A percentile compares a stretch with the other conserved stretches of the same genome.
phyloP scores from a whole-genome alignment of 2,113 vertebrate genomes.

The Petrocephalus zakoni region DNA sequence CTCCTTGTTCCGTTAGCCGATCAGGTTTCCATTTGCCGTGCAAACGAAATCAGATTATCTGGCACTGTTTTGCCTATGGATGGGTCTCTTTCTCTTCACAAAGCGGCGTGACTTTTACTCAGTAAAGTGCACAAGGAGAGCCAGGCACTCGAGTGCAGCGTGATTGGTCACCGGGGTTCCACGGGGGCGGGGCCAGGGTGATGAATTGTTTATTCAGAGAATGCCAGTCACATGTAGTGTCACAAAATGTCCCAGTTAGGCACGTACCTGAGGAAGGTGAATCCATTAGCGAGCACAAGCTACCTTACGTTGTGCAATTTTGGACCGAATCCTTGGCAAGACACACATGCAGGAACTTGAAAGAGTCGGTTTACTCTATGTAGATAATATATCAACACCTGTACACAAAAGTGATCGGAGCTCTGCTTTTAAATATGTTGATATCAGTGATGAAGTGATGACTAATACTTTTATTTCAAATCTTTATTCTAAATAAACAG shows the following conservation, averaged over 20 bases:
- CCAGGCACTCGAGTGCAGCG: slow-evolving; percentile 47
- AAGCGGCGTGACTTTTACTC: slow-evolving; percentile 65
- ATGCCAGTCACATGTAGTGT: slow-evolving; percentile 47
- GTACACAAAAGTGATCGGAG: not conserved
- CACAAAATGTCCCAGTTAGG: slow-evolving; percentile 25
- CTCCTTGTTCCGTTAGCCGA: slow-evolving; percentile 75
- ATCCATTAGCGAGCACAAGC: slow-evolving; percentile 41
- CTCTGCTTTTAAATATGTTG: not conserved
- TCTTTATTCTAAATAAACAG: not conserved
- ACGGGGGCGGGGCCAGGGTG: slow-evolving; percentile 55
- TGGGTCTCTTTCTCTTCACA: slow-evolving; percentile 60
- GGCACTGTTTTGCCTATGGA: slow-evolving; percentile 76
- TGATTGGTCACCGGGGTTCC: slow-evolving; percentile 52
- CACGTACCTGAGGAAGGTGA: slow-evolving; percentile 61
- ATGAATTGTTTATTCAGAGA: slow-evolving; percentile 49
- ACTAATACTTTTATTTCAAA: not conserved
- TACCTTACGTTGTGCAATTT: slow-evolving; percentile 6
- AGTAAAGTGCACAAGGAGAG: slow-evolving; percentile 46
- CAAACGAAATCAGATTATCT: slow-evolving; percentile 84
- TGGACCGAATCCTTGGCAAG: not conserved
- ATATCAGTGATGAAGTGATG: not conserved
- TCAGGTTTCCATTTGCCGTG: slow-evolving; percentile 93
- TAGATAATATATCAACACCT: not conserved
- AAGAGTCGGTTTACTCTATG: not conserved
- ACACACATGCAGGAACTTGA: not conserved